phyloP scores from a whole-genome alignment of 2,113 vertebrate species.

The Plotosus lineatus region DNA sequence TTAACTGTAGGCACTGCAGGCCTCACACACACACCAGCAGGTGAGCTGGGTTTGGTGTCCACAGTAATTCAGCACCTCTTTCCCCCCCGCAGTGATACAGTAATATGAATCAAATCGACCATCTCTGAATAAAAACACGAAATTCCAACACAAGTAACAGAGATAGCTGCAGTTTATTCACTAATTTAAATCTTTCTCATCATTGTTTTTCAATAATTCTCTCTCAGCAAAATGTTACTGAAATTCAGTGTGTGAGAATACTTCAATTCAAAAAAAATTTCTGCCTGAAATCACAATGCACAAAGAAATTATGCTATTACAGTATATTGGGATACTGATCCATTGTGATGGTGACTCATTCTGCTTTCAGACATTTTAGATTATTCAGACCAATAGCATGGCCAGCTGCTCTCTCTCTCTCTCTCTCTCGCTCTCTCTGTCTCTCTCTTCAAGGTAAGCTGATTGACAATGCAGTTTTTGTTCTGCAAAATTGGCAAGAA shows the following conservation, averaged over 20 bases:
- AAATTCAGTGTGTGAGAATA: background rate
- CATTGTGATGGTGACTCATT: slow-evolving; percentile 24
- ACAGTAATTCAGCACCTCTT: slow-evolving; percentile 3
- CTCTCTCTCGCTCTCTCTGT: background rate
- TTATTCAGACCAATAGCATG: background rate
- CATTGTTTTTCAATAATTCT: background rate
- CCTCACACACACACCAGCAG: background rate
- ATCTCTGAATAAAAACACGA: background rate
- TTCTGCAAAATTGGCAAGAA: background rate
- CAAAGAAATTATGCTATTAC: slow-evolving; percentile 6
- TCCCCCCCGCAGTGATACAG: background rate
- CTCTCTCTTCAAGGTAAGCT: background rate
- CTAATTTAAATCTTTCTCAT: background rate
- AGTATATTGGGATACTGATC: slow-evolving; percentile 5
- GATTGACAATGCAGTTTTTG: slow-evolving; percentile 13
- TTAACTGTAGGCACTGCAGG: slow-evolving; percentile 25
- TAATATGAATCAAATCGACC: background rate
- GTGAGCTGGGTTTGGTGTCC: background rate
- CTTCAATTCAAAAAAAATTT: background rate
- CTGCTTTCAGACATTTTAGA: slow-evolving; percentile 22
- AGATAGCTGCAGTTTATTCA: background rate
- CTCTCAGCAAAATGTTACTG: background rate
- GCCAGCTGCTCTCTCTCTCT: slow-evolving; percentile 18
- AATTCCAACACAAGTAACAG: background rate
- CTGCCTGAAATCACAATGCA: background rate